These are phyloP conservation scores for Ceratotherium simum DNA, from an alignment of 2,113 vertebrate genomes.

Conservation along the genomic window DNA sequence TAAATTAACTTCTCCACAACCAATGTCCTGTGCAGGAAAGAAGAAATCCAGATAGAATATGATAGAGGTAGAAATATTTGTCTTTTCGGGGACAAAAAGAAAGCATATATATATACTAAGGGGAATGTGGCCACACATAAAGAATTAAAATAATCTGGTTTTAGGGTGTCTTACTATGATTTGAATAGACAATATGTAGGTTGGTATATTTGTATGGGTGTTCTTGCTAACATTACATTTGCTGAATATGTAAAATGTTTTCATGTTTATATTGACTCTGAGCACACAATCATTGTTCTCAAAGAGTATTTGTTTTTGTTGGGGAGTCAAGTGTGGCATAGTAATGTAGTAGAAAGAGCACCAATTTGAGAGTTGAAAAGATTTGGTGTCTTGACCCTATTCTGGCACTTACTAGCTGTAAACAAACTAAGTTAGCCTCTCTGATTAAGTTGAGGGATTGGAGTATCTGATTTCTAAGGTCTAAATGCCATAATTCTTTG, in stretches of 20 bases:
- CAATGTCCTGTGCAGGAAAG: neutral
- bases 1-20: constrained; percentile 42
- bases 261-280: constrained; percentile 2
- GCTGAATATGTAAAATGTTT: constrained; percentile 35
- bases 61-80: neutral
- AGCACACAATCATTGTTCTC: neutral
- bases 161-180: neutral
- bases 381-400: constrained; percentile 1
- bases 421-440: constrained; percentile 56
- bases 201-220: neutral
- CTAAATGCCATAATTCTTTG: constrained; percentile 44
- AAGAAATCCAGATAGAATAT: constrained; percentile 42
- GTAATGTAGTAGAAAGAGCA: constrained; percentile 38
- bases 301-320: constrained; percentile 54
- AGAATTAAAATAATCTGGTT: constrained; percentile 30
- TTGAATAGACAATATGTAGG: constrained; percentile 5
- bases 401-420: neutral
- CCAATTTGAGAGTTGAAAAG: constrained; percentile 41
- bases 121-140: neutral
- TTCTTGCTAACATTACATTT: constrained; percentile 50
- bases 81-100: constrained; percentile 20
- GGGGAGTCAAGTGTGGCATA: neutral
- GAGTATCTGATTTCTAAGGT: constrained; percentile 35
- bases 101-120: neutral
- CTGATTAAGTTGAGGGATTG: constrained; percentile 41